A percentile compares a stretch with the other conserved stretches of the same genome.
These are phyloP conservation scores for Vultur gryphus DNA, from an alignment of 2,797 vertebrate genomes.

Conservation along the genomic window DNA sequence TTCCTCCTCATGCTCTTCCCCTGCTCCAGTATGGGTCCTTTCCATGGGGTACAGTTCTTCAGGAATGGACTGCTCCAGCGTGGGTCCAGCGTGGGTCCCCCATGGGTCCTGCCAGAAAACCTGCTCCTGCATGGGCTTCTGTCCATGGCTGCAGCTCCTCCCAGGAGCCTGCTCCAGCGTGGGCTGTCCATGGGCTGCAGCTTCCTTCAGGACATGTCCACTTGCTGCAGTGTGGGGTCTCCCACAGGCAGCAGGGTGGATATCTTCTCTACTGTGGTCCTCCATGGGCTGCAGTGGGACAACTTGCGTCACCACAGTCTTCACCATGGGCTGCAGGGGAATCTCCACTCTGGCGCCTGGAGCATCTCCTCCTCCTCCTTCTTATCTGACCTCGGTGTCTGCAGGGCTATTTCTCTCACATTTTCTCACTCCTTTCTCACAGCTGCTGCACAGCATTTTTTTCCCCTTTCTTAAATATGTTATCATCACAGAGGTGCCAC, in stretches of 20 bases:
- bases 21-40: neutral
- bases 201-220: neutral
- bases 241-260: neutral
- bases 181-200: neutral
- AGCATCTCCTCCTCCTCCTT: neutral
- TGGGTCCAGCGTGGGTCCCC: too few relatives aligned
- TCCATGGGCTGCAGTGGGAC: neutral
- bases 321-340: neutral
- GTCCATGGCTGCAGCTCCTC: neutral
- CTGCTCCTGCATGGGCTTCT: neutral
- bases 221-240: rapidly evolving
- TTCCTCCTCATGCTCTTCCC: neutral
- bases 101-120: neutral
- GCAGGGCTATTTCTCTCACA: neutral
- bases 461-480: neutral
- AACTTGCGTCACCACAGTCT: neutral
- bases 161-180: neutral
- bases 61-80: rapidly evolving
- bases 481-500: neutral
- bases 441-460: neutral
- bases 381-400: neutral
- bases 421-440: neutral
- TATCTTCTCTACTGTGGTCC: neutral
- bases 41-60: neutral
- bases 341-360: neutral